These are phyloP conservation scores for Platichthys flesus DNA, from an alignment of 2,113 vertebrate genomes.

Conservation along the genomic window DNA sequence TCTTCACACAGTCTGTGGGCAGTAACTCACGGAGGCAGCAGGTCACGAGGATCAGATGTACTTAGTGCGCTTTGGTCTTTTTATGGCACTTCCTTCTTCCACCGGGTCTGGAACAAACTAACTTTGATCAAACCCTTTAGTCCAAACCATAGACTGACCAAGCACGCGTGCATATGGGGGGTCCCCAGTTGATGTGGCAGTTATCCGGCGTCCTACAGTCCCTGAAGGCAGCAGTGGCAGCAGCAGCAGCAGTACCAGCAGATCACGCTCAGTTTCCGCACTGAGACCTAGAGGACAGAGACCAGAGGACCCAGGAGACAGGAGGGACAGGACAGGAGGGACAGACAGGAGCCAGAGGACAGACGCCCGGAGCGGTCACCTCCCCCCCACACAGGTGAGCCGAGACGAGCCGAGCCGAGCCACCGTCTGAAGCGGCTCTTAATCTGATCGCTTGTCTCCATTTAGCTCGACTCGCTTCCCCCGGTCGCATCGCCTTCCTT, in stretches of 20 bases:
- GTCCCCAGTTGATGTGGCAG: not conserved
- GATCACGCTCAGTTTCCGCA: constrained; percentile 11
- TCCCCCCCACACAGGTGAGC: constrained; percentile 29
- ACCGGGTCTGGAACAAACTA: not conserved
- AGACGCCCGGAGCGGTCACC: not conserved
- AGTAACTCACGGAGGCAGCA: too few relatives aligned
- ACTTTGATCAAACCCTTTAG: not conserved
- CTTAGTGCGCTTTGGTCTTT: too few relatives aligned
- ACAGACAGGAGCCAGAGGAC: not conserved
- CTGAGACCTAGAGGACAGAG: not conserved
- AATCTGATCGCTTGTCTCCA: too few relatives aligned
- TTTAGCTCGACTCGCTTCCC: too few relatives aligned
- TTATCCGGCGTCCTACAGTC: constrained; percentile 6
- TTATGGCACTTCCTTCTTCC: too few relatives aligned
- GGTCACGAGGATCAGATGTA: too few relatives aligned
- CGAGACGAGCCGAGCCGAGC: too few relatives aligned
- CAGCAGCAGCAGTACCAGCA: constrained; percentile 1
- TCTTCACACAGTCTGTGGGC: too few relatives aligned
- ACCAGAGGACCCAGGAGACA: not conserved
- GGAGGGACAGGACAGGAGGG: too few relatives aligned
- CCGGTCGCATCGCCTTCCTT: not conserved
- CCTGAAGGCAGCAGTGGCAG: constrained; percentile 47
- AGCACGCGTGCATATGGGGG: too few relatives aligned
- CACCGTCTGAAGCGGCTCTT: too few relatives aligned
- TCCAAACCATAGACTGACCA: too few relatives aligned